phyloP scores from a whole-genome alignment of 2,113 vertebrate species.

The Rhombomys opimus region DNA sequence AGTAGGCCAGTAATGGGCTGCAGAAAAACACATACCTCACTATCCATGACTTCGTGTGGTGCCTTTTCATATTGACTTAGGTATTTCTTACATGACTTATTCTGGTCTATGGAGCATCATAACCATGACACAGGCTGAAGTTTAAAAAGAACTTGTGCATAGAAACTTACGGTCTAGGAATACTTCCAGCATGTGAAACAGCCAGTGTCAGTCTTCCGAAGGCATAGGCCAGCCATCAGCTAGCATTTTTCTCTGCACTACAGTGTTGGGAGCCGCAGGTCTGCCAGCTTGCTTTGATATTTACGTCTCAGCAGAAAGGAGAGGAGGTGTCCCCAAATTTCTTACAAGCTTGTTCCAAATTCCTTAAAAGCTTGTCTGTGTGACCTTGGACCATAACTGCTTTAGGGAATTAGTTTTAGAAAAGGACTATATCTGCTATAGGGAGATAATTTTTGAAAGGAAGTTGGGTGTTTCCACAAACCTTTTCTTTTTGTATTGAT shows the following conservation, averaged over 20 bases:
- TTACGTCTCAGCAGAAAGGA: too few species aligned
- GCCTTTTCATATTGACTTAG: neutral
- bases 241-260: neutral
- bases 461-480: too few species aligned
- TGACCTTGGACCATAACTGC: too few species aligned
- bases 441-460: too few species aligned
- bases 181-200: neutral
- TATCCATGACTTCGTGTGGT: neutral
- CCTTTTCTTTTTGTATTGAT: too few species aligned
- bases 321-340: too few species aligned
- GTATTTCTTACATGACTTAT: slow-evolving; percentile 5
- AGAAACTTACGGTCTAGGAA: neutral
- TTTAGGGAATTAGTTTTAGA: too few species aligned
- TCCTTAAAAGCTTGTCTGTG: too few species aligned
- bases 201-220: neutral
- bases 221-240: neutral
- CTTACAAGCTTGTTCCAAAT: too few species aligned
- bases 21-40: neutral
- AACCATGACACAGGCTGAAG: neutral
- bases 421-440: too few species aligned
- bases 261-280: neutral
- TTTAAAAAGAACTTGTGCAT: neutral
- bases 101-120: neutral
- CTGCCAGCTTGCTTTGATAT: too few species aligned
- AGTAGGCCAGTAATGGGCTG: neutral